Evolutionary conservation across 2,113 vertebrate genomes (phyloP), one percentile per base, ranked within the genome.

Genomic region (Chionodraco myersi): DNA sequence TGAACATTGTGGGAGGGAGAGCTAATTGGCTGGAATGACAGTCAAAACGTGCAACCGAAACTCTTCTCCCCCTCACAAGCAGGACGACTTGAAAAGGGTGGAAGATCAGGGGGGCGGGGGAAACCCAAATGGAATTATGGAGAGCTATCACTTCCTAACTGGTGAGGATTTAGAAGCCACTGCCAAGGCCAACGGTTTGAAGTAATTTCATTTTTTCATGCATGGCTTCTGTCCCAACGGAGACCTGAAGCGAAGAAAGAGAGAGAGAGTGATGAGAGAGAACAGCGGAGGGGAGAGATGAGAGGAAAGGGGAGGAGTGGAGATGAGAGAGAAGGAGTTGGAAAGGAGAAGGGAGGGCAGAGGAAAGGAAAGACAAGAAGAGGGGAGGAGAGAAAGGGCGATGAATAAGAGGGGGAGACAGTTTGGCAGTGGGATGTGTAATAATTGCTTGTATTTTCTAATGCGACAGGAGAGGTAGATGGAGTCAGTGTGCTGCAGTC

Each of bases 151-250:
- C 85, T 91, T 91, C 77, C 89, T 90, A 92, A 92, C 90, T 89
- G 84, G 86, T 84, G 86, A 92, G 91, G 87, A 92, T 92, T 92
- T 93, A 91, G 83, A 91, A 69, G 52, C 60, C 80, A 76, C 75
- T 86, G 88, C 85, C 88, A 86, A 88, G 80, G 85, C 91, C 87
- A 89, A 88, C 79, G 76, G 86, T 88, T 86, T 91, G 82, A 92
- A 92, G 88, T 91, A 85, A 91, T 93, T 92, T 93, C 77, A 91
- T 92, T 93, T 91, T 91, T 89, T 89, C 86, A 93, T 93, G 92
- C 91, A 91, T 91, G 89, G 77, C 79, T 88, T 91, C 88, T 84
- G 91, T 92, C 86, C 89, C 87, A 75, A 74, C 77, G 59, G 88
- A 89, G 84, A 90, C 87, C 83, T 80, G 82, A 83, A 89, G 82